phyloP scores from a whole-genome alignment of 1,140 invertebrate species.

The Cardiocondyla obscurior region DNA sequence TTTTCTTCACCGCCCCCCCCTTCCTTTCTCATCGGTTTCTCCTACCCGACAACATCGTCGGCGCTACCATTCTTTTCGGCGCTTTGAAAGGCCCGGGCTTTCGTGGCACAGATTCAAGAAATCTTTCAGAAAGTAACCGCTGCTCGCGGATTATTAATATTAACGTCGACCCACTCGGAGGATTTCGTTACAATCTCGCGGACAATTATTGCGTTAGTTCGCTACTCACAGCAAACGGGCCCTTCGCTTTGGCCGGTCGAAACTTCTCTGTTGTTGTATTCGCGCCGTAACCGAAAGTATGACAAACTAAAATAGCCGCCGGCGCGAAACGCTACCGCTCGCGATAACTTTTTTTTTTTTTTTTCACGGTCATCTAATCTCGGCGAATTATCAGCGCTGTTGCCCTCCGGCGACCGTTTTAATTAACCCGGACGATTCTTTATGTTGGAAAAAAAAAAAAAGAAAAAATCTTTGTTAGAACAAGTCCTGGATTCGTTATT shows the following conservation, averaged over 20 bases:
- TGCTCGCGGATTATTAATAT: conserved; percentile 28
- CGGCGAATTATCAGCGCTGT: conserved; percentile 49
- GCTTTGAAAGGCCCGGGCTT: not conserved
- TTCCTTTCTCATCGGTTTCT: not conserved
- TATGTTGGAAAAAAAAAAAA: conserved; percentile 52
- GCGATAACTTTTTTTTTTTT: conserved; percentile 26
- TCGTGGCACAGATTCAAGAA: conserved; percentile 1
- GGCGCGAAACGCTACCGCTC: not conserved
- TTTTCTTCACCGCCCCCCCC: conserved; percentile 1
- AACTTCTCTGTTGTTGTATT: not conserved
- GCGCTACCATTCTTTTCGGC: conserved; percentile 10
- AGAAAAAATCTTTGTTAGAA: too few species aligned
- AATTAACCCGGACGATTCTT: conserved; percentile 59
- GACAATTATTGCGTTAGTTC: conserved; percentile 10
- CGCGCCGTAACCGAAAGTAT: not conserved
- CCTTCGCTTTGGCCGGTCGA: too few species aligned
- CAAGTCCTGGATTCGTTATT: conserved; percentile 59
- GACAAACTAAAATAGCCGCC: conserved; percentile 22
- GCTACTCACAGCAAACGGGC: not conserved
- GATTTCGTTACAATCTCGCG: not conserved
- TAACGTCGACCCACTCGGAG: not conserved
- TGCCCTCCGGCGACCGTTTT: conserved; percentile 37
- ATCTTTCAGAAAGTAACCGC: not conserved
- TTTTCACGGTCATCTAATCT: conserved; percentile 30
- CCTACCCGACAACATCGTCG: not conserved